These are phyloP conservation scores for Champsocephalus esox DNA, from an alignment of 2,797 vertebrate genomes.

Conservation along the genomic window DNA sequence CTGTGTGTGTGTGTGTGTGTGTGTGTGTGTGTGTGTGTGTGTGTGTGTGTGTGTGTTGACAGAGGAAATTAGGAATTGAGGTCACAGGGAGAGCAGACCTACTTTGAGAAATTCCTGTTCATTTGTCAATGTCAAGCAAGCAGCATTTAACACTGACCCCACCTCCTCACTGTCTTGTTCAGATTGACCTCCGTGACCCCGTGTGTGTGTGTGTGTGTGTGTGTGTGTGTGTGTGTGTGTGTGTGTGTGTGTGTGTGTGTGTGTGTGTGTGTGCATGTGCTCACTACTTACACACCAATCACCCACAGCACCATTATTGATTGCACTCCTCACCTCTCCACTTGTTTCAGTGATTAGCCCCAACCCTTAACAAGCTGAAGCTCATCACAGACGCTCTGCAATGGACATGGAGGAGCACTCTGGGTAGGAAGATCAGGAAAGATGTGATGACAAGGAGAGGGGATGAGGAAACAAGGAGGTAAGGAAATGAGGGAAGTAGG, in stretches of 20 bases:
- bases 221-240: too few species aligned
- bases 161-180: slow-evolving; percentile 52
- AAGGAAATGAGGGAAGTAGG: slow-evolving; percentile 52
- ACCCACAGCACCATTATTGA: slow-evolving; percentile 53
- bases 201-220: neutral
- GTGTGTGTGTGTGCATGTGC: slow-evolving; percentile 5
- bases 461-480: slow-evolving; percentile 9
- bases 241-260: too few species aligned
- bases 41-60: slow-evolving; percentile 6
- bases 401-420: too few species aligned
- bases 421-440: too few species aligned
- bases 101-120: slow-evolving; percentile 59
- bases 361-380: slow-evolving; percentile 20
- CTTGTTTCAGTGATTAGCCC: slow-evolving; percentile 69
- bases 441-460: slow-evolving; percentile 36
- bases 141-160: slow-evolving; percentile 55
- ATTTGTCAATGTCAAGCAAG: slow-evolving; percentile 64
- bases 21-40: slow-evolving; percentile 20
- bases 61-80: slow-evolving; percentile 56
- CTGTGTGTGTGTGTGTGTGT: slow-evolving; percentile 23
- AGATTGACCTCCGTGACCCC: slow-evolving; percentile 46
- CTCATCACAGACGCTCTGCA: too few species aligned
- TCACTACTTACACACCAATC: slow-evolving; percentile 48
- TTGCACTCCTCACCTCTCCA: slow-evolving; percentile 61
- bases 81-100: slow-evolving; percentile 59